phyloP scores from a whole-genome alignment of 2,888 invertebrate genomes.

The Conistra vaccinii region DNA sequence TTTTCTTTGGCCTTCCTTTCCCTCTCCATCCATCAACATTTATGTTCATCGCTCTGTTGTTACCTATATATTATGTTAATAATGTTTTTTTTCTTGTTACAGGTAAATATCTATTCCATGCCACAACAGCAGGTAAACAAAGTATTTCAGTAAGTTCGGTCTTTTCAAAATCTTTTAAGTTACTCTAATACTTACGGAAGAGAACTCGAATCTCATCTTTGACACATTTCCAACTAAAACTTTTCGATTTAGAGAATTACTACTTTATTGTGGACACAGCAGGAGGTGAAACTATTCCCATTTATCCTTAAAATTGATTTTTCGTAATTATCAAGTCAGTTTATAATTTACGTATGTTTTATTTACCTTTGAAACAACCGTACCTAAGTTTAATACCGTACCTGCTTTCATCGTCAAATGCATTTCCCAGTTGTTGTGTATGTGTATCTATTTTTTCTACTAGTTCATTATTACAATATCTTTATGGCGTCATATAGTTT shows the following conservation, averaged over 20 bases:
- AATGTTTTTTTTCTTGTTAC: slow-evolving; percentile 40
- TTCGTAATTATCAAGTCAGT: slow-evolving; percentile 55
- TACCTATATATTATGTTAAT: slow-evolving; percentile 1
- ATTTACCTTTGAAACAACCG: slow-evolving; percentile 20
- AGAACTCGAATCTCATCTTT: neutral
- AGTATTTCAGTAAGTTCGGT: slow-evolving; percentile 4
- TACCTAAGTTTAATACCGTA: neutral
- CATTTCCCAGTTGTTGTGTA: neutral
- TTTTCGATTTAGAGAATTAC: slow-evolving; percentile 35
- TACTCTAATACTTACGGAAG: neutral
- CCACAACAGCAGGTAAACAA: slow-evolving; percentile 1
- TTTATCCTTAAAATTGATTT: slow-evolving; percentile 60
- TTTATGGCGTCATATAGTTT: neutral
- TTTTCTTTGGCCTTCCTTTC: too few relatives aligned
- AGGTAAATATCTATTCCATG: slow-evolving; percentile 40
- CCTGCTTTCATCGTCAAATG: neutral
- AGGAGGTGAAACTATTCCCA: slow-evolving; percentile 32
- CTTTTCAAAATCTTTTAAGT: neutral
- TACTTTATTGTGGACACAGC: slow-evolving; percentile 42
- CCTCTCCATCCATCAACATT: too few relatives aligned
- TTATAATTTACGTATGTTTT: slow-evolving; percentile 33
- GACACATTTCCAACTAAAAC: slow-evolving; percentile 5
- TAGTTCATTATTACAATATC: neutral
- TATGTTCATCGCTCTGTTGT: neutral
- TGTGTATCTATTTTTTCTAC: neutral